Base-by-base conservation (phyloP, 2,113 vertebrate genomes). In the Hippocampus guttulatus region DNA sequence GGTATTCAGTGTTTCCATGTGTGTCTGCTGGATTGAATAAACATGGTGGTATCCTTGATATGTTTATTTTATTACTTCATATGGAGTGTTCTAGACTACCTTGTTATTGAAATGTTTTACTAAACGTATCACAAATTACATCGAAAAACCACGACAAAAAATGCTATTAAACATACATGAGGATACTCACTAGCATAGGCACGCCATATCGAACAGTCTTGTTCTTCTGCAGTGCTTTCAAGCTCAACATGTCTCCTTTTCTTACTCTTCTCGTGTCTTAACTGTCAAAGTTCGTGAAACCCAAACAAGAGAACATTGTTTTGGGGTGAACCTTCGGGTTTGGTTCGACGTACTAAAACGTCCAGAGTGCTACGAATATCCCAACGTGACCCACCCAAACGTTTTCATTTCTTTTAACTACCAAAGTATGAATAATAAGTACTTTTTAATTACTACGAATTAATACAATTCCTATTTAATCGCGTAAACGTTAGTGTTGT, bases 161-260 rank as follows among this genome's bases (percentile, higher is more conserved):
- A 64, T 64, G 20, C 63, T n/a, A 60, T 15, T 60, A 60, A 30
- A 30, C 20, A 64, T 15, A 45, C 5, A 45, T 3, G 7, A 12
- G 7, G 2, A 33, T 1, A 80, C 95, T 94, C 81, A 96, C 95
- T 75, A 97, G 33, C 94, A 96, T 97, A 0, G 96, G 95, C 0
- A 96, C 67, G 61, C 96, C 95, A 71, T 95, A 96, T 66, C 77
- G 90, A 15, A 95, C 0, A 0, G 95, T 95, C 78, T 90, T 93
- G 72, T 89, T 93, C 23, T 66, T 91, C 67, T 72, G 81, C 45
- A 94, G 52, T 0, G 72, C 64, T 15, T 69, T 87, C 1, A 89
- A 57, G 25, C 11, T 83, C 25, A 89, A 84, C 91, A 92, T 92
- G 55, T 33, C 65, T 75, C 18, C 5, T 72, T 1, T 57, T 0